A percentile compares a stretch with the other conserved stretches of the same genome.
Evolutionary conservation across 2,888 invertebrate species (phyloP).

Genomic region (Harpagoxenus sublaevis): DNA sequence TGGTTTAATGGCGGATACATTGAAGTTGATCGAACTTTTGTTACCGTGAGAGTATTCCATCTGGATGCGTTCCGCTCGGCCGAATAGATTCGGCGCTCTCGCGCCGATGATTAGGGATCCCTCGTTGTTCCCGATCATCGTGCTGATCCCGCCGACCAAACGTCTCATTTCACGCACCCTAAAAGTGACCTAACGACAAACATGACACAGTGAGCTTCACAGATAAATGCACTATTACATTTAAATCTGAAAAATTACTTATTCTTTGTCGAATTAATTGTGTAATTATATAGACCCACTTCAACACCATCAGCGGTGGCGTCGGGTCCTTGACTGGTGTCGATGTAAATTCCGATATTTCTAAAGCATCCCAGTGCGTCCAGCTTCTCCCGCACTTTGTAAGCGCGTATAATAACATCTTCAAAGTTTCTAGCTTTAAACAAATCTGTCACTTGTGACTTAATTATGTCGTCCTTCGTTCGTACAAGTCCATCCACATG

Average conservation of each 20-base stretch:
- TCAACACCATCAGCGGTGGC: constrained; percentile 94
- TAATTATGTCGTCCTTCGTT: constrained; percentile 96
- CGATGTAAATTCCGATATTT: constrained; percentile 94
- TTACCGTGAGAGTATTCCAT: constrained; percentile 95
- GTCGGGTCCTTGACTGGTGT: constrained; percentile 93
- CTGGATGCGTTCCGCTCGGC: constrained; percentile 94
- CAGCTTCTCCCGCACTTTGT: constrained; percentile 91
- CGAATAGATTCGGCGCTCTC: constrained; percentile 93
- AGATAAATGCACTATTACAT: constrained; percentile 5
- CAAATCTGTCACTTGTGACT: constrained; percentile 92
- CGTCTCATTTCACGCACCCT: constrained; percentile 94
- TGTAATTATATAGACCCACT: constrained; percentile 86
- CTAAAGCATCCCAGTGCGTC: constrained; percentile 96
- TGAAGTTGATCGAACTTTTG: constrained; percentile 93
- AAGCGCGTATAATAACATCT: constrained; percentile 91
- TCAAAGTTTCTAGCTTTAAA: constrained; percentile 95
- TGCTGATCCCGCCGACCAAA: constrained; percentile 94
- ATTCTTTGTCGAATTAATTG: constrained; percentile 71
- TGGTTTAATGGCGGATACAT: constrained; percentile 94
- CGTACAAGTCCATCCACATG: constrained; percentile 94
- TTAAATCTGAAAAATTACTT: constrained; percentile 72
- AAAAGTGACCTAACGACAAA: constrained; percentile 91
- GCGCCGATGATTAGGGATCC: constrained; percentile 93
- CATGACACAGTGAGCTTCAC: not conserved
- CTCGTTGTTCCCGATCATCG: constrained; percentile 96